A percentile compares a stretch with the other conserved stretches of the same genome.
Conservation (phyloP, 2,888 invertebrate species). For the Meiosimyza decipiens region DNA sequence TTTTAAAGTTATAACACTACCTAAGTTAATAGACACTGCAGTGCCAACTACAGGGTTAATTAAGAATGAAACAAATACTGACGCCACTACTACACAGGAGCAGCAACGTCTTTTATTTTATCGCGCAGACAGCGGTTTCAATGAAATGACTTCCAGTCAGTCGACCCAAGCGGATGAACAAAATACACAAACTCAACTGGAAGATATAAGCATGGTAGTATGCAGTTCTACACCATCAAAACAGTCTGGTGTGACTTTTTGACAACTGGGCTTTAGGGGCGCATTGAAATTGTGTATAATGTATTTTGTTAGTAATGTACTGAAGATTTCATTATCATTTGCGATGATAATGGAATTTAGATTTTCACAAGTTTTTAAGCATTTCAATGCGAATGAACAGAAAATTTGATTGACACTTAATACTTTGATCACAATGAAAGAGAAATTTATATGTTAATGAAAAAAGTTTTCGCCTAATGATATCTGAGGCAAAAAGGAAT, state of each 20-base stretch:
- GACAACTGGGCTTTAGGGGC: neutral
- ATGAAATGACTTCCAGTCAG: constrained; percentile 54
- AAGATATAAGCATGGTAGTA: constrained; percentile 50
- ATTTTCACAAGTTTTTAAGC: too few species aligned
- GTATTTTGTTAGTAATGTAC: too few species aligned
- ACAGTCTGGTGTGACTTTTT: constrained; percentile 29
- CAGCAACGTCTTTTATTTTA: constrained; percentile 47
- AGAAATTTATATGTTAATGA: too few species aligned
- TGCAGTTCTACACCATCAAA: constrained; percentile 57
- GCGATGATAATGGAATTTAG: too few species aligned
- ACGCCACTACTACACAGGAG: neutral
- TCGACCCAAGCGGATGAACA: constrained; percentile 19
- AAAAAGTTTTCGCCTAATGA: too few species aligned
- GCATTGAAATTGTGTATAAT: too few species aligned
- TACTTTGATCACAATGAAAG: too few species aligned
- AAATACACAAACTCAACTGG: constrained; percentile 27
- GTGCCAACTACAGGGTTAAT: neutral
- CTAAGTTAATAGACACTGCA: neutral
- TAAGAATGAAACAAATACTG: neutral
- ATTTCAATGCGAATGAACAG: too few species aligned
- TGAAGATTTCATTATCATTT: too few species aligned
- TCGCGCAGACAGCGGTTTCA: constrained; percentile 65
- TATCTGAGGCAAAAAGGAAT: too few species aligned
- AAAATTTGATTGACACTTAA: too few species aligned
- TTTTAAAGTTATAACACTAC: neutral